Conservation (phyloP, 2,888 invertebrate species). For the Glyphotaelius pellucidus region DNA sequence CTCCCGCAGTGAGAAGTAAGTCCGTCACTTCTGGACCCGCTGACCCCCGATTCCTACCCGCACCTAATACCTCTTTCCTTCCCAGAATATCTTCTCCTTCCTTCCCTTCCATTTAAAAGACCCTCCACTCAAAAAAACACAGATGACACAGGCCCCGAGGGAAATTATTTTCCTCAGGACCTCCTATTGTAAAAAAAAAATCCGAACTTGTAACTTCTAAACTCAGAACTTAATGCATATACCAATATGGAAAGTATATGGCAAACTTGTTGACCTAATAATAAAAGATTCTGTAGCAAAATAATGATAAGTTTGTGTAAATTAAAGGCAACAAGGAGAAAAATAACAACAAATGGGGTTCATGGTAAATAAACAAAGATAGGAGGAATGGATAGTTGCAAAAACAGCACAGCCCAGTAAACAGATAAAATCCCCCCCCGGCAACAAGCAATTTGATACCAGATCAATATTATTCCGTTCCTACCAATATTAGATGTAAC, state of each 20-base stretch:
- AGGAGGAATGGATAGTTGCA: background rate
- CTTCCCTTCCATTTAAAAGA: too few species aligned
- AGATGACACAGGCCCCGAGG: too few species aligned
- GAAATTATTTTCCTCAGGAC: too few species aligned
- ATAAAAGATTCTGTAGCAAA: background rate
- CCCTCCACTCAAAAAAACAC: too few species aligned
- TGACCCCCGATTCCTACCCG: too few species aligned
- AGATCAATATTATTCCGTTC: background rate
- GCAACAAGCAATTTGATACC: background rate
- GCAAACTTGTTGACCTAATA: too few species aligned
- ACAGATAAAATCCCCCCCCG: background rate
- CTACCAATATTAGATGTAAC: background rate
- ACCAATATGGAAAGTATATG: background rate
- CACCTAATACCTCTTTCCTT: too few species aligned
- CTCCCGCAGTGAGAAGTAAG: too few species aligned
- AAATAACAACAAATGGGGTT: background rate
- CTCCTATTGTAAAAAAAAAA: too few species aligned
- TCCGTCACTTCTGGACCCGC: too few species aligned
- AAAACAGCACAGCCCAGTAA: background rate
- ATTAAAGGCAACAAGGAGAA: background rate
- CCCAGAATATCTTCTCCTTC: too few species aligned
- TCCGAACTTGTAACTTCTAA: background rate
- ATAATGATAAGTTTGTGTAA: background rate
- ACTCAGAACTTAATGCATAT: background rate
- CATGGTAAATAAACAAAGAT: background rate